Base-by-base conservation (phyloP, 2,797 vertebrate genomes). In the Pelochelys cantorii region DNA sequence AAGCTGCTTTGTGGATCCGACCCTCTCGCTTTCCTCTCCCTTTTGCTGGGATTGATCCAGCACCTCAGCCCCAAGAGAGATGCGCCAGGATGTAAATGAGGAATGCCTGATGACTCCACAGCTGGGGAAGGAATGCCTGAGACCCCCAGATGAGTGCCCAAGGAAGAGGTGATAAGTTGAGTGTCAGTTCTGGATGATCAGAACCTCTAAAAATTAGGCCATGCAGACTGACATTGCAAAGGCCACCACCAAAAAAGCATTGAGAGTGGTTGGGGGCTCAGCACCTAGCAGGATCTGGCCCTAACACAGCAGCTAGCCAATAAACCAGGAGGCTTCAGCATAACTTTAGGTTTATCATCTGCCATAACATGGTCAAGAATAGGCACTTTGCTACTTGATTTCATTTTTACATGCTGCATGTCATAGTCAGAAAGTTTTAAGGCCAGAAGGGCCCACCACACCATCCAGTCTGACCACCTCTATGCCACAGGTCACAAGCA, bases 131-230 rank as follows among this genome's bases (percentile, higher is more conserved):
- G n/a, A 42, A 0, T 80, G 9, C 1, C 89, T 29, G 42, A 77
- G 22, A 53, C 86, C 62, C 62, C 90, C 57, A 74, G 34, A 62
- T 3, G 17, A 54, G 15, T 34, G 91, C 88, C 12, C 48, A 74
- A 84, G 54, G 0, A 0, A 55, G 81, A 71, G 14, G 37, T 77
- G 53, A 57, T 81, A 78, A 90, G 81, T 83, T 89, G 48, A 0
- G 0, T 3, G 10, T 37, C 0, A 0, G 71, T 75, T 78, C 34
- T 22, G 34, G 3, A 0, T 71, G 48, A 83, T 81, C 74, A 75
- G 48, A 0, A 0, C 20, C n/a, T 2, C 59, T 4, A 14, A 80
- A 92, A 95, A 85, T 5, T 81, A 60, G 81, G 81, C 77, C 77
- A 86, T 25, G 78, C 83, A 83, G 89, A 59, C 10, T 74, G n/a